These are phyloP conservation scores for Zelleria hepariella DNA, from an alignment of 2,888 invertebrate genomes.

Conservation along the genomic window DNA sequence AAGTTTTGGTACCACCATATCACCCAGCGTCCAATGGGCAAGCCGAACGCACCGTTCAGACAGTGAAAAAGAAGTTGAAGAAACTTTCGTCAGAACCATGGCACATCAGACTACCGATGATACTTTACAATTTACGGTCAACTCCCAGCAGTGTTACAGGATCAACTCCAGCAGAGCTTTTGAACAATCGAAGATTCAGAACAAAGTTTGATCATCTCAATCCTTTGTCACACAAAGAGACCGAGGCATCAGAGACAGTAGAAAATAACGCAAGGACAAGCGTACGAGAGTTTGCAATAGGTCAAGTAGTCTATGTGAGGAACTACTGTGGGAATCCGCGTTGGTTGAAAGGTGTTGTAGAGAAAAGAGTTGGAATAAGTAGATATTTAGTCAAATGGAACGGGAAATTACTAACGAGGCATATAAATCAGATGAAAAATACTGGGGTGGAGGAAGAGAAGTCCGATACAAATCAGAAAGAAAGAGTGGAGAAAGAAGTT, in stretches of 20 bases:
- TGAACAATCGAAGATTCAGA: background rate
- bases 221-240: background rate
- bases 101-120: constrained; percentile 11
- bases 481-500: background rate
- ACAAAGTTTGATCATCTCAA: background rate
- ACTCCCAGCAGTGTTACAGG: constrained; percentile 10
- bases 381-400: background rate
- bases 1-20: constrained; percentile 10
- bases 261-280: background rate
- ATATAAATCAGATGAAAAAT: background rate
- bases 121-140: constrained; percentile 7
- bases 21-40: constrained; percentile 12
- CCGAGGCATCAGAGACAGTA: background rate
- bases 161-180: constrained; percentile 9
- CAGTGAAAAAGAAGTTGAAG: constrained; percentile 9
- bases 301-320: background rate
- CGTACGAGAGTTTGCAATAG: background rate
- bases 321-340: background rate
- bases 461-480: background rate
- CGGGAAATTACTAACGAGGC: background rate
- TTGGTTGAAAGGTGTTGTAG: background rate
- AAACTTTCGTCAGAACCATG: background rate
- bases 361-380: background rate
- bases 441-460: background rate
- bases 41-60: constrained; percentile 8